These are phyloP conservation scores for Mirza zaza DNA, from an alignment of 2,113 vertebrate species.

Conservation along the genomic window DNA sequence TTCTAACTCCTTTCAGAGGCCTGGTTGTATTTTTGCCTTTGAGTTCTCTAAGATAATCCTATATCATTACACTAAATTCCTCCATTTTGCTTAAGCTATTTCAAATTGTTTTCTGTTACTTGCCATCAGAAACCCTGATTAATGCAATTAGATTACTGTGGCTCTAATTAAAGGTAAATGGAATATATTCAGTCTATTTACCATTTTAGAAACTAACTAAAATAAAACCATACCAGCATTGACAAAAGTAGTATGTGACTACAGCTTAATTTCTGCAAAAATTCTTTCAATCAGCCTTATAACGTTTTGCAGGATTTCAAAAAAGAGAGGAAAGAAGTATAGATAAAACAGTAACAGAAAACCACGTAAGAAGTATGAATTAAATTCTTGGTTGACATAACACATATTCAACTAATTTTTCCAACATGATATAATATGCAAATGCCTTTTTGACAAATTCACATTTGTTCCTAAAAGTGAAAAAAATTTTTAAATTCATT, in stretches of 20 bases:
- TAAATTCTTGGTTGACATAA: conserved; percentile 40
- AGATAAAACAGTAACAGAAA: conserved; percentile 17
- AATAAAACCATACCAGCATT: conserved; percentile 8
- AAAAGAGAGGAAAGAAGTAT: not conserved
- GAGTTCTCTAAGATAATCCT: not conserved
- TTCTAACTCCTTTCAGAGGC: not conserved
- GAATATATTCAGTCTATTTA: not conserved
- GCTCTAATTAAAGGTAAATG: conserved; percentile 3
- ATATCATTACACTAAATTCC: not conserved
- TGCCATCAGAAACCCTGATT: conserved; percentile 14
- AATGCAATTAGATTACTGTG: not conserved
- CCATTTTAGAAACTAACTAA: conserved; percentile 1
- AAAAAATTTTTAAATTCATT: not conserved
- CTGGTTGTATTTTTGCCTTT: not conserved
- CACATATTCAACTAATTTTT: not conserved
- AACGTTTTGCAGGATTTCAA: conserved; percentile 6
- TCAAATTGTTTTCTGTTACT: conserved; percentile 44
- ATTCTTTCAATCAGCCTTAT: not conserved
- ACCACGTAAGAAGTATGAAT: not conserved
- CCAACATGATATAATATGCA: not conserved
- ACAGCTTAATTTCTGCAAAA: conserved; percentile 17
- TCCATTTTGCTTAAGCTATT: conserved; percentile 4
- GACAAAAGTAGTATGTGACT: not conserved
- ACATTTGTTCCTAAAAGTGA: conserved; percentile 13
- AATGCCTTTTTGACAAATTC: conserved; percentile 15